Conservation (phyloP, 1,140 invertebrate species). For the Ephestia elutella region DNA sequence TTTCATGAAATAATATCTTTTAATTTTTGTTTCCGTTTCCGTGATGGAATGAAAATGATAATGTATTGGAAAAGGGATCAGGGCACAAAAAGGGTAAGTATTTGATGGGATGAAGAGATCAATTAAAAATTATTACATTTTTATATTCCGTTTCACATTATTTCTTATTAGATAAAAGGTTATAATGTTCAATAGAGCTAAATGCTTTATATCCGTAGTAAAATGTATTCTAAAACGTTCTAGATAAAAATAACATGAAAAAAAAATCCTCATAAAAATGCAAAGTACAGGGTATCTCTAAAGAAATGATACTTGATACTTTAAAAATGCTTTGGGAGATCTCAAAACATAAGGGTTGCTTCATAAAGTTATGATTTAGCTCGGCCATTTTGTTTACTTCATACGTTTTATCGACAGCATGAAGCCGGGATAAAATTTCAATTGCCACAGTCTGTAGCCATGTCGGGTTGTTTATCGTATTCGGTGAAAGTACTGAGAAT, state of each 20-base stretch:
- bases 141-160: too few relatives aligned
- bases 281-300: background rate
- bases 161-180: too few relatives aligned
- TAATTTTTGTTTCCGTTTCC: background rate
- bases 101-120: background rate
- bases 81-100: background rate
- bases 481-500: background rate
- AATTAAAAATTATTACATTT: background rate
- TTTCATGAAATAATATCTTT: background rate
- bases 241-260: background rate
- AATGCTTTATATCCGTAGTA: too few relatives aligned
- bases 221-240: too few relatives aligned
- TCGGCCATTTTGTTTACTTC: conserved; percentile 54
- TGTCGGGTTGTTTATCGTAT: conserved; percentile 66
- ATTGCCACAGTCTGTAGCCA: conserved; percentile 65
- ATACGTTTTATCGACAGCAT: conserved; percentile 61
- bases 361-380: conserved; percentile 37
- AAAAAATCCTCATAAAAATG: background rate
- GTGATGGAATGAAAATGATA: background rate
- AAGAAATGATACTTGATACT: conserved; percentile 2
- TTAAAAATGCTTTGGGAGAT: conserved; percentile 4
- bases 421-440: conserved; percentile 70
- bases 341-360: background rate
- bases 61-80: too few relatives aligned
- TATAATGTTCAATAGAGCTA: too few relatives aligned